Conservation (phyloP, 2,113 vertebrate genomes). For the Menidia beryllina region DNA sequence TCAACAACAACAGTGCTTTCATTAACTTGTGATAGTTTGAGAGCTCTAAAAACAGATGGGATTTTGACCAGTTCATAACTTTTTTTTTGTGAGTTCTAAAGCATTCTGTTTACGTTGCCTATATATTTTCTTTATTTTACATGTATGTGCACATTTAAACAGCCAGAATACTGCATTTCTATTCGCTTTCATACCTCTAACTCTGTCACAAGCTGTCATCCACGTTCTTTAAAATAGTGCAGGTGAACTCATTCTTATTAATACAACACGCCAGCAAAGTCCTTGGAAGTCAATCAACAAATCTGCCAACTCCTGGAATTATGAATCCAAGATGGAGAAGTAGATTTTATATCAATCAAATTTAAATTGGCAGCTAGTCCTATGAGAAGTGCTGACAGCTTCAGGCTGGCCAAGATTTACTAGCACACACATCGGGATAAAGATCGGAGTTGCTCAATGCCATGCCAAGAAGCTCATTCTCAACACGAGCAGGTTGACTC, state of each 20-base stretch:
- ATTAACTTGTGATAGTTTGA: not conserved
- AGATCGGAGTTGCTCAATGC: constrained; percentile 60
- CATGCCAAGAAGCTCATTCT: constrained; percentile 51
- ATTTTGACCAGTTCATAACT: too few relatives aligned
- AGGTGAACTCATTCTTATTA: constrained; percentile 27
- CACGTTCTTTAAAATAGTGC: constrained; percentile 10
- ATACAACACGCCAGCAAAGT: constrained; percentile 32
- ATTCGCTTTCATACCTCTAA: constrained; percentile 22
- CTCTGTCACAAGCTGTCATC: constrained; percentile 26
- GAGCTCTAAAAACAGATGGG: too few relatives aligned
- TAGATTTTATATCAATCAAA: constrained; percentile 35
- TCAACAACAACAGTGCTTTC: not conserved
- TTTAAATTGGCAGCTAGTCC: constrained; percentile 42
- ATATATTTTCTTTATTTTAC: too few relatives aligned
- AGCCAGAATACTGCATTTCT: too few relatives aligned
- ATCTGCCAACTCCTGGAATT: constrained; percentile 35
- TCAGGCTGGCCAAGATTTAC: constrained; percentile 28
- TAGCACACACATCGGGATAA: constrained; percentile 55
- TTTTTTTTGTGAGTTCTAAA: too few relatives aligned
- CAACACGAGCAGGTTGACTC: constrained; percentile 37
- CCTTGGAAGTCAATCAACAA: constrained; percentile 16
- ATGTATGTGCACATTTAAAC: too few relatives aligned
- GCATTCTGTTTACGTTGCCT: too few relatives aligned
- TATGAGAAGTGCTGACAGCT: constrained; percentile 21
- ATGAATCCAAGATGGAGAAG: constrained; percentile 17